Conservation (phyloP, 2,797 vertebrate genomes). For the Centropyge bicolor region DNA sequence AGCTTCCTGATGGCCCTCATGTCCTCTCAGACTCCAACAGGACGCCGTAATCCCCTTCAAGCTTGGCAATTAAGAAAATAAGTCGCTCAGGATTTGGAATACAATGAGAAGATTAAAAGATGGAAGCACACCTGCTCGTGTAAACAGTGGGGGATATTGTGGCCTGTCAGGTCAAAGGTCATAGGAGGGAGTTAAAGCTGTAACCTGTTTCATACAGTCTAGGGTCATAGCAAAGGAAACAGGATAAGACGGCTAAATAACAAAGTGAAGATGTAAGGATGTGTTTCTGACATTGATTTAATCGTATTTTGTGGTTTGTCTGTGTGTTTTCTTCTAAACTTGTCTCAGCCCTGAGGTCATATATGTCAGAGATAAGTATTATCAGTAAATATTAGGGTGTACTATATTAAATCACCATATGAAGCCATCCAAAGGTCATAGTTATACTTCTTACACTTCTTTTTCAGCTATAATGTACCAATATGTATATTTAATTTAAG, state of each 20-base stretch:
- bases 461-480: background rate
- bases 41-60: conserved; percentile 41
- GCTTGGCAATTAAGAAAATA: conserved; percentile 56
- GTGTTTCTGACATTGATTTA: conserved; percentile 4
- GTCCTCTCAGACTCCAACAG: conserved; percentile 33
- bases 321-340: background rate
- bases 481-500: background rate
- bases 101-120: conserved; percentile 59
- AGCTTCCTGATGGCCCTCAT: conserved; percentile 37
- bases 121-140: conserved; percentile 38
- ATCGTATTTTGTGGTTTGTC: background rate
- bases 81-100: conserved; percentile 52
- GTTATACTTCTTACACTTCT: background rate
- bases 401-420: background rate
- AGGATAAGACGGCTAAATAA: background rate
- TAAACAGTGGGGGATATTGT: conserved; percentile 46
- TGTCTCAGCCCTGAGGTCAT: background rate
- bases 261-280: background rate
- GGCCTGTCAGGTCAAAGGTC: conserved; percentile 34
- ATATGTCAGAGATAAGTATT: background rate
- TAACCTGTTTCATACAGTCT: no score
- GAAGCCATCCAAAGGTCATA: background rate
- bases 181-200: background rate
- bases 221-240: background rate
- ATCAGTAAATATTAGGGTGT: background rate